Percentiles rank a stretch among this genome's conserved stretches.
Evolutionary conservation across 2,888 invertebrate genomes (phyloP).

Genomic region (Oligia latruncula): DNA sequence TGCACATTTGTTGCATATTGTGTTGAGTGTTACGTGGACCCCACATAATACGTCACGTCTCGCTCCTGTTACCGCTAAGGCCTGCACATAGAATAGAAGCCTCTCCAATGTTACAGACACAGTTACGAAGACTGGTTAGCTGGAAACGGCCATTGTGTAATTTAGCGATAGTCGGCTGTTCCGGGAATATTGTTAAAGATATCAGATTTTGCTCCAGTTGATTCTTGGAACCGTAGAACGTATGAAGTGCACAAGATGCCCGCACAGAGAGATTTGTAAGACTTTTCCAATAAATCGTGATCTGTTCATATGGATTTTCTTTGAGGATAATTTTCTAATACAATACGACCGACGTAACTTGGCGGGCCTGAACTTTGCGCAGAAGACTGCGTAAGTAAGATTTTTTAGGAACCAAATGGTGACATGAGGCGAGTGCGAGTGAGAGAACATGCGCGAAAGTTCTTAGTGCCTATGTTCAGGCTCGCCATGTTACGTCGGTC

Average conservation of each 20-base stretch:
- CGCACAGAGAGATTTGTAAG: neutral
- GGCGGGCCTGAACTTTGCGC: no score
- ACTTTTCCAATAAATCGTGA: neutral
- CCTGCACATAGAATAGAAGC: slow-evolving; percentile 74
- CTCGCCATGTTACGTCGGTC: no score
- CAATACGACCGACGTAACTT: no score
- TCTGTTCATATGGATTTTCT: neutral
- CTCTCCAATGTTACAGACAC: slow-evolving; percentile 73
- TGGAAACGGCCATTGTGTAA: slow-evolving; percentile 67
- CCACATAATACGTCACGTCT: slow-evolving; percentile 80
- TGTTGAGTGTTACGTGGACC: slow-evolving; percentile 73
- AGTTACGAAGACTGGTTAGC: slow-evolving; percentile 59
- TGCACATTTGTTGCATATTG: slow-evolving; percentile 79
- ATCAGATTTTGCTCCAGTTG: neutral
- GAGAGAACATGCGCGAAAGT: no score
- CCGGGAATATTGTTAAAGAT: slow-evolving; percentile 4
- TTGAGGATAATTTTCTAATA: neutral
- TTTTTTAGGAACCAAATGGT: no score
- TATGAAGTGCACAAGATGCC: neutral
- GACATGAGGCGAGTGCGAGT: no score
- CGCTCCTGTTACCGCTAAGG: slow-evolving; percentile 71
- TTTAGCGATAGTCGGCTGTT: neutral
- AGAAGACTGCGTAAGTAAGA: no score
- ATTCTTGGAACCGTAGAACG: neutral
- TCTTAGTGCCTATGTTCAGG: no score